Percentiles rank a stretch among this genome's conserved stretches.
Evolutionary conservation across 2,888 invertebrate genomes (phyloP).

Genomic region (Bembecia ichneumoniformis): DNA sequence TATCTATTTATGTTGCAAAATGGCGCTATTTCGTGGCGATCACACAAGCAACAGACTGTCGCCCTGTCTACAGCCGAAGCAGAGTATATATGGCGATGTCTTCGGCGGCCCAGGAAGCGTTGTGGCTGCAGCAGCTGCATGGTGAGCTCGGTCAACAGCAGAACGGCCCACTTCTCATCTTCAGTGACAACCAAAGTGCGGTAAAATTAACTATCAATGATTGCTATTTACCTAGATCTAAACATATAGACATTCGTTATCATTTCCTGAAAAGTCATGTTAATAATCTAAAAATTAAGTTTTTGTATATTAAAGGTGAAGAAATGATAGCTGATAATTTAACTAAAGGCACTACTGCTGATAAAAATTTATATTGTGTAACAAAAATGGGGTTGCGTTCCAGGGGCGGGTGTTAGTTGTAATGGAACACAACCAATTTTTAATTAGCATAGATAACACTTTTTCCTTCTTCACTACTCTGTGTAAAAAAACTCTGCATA

Average conservation of each 20-base stretch:
- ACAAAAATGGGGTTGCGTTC: conserved; percentile 11
- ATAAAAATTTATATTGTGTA: conserved; percentile 13
- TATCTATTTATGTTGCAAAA: conserved; percentile 19
- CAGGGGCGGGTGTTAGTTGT: conserved; percentile 6
- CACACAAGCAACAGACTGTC: conserved; percentile 15
- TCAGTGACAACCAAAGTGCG: conserved; percentile 18
- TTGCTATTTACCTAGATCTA: conserved; percentile 15
- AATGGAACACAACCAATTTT: no score
- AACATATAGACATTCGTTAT: conserved; percentile 13
- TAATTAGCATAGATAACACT: no score
- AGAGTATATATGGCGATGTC: conserved; percentile 18
- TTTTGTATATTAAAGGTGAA: conserved; percentile 11
- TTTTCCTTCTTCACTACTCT: no score
- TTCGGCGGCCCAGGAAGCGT: conserved; percentile 12
- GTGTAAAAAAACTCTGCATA: no score
- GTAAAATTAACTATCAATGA: conserved; percentile 13
- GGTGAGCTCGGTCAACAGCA: conserved; percentile 11
- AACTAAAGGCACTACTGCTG: conserved; percentile 9
- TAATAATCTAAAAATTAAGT: conserved; percentile 7
- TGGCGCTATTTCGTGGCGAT: conserved; percentile 18
- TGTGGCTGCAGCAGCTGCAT: conserved; percentile 13
- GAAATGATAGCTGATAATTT: conserved; percentile 12
- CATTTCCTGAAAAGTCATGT: conserved; percentile 12
- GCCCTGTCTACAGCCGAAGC: conserved; percentile 17
- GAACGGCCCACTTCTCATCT: conserved; percentile 8